These are phyloP conservation scores for Drosophila sproati DNA, from an alignment of 1,140 invertebrate species.

Conservation along the genomic window DNA sequence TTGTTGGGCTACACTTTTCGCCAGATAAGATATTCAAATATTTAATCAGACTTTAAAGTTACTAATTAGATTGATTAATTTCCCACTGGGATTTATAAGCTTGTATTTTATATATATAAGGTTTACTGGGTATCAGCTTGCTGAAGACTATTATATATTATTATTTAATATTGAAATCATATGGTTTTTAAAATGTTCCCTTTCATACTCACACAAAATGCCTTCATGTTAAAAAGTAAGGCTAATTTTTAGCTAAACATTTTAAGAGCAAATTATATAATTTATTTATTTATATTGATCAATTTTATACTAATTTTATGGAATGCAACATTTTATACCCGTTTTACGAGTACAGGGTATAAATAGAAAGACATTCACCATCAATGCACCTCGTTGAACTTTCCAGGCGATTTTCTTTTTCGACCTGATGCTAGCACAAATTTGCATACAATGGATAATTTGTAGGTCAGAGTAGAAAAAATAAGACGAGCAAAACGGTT, in stretches of 20 bases:
- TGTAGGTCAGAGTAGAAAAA: conserved; percentile 12
- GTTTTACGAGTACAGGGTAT: background rate
- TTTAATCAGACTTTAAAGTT: background rate
- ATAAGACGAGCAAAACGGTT: background rate
- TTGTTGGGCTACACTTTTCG: background rate
- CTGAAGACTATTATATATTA: too few relatives aligned
- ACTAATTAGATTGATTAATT: background rate
- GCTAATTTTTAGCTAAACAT: too few relatives aligned
- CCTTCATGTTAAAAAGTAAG: too few relatives aligned
- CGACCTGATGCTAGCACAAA: conserved; percentile 2
- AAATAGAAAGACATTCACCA: background rate
- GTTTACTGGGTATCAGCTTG: too few relatives aligned
- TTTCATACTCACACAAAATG: too few relatives aligned
- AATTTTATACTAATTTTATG: background rate
- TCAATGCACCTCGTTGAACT: background rate
- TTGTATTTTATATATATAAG: too few relatives aligned
- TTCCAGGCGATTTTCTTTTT: background rate
- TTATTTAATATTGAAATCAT: too few relatives aligned
- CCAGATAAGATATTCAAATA: background rate
- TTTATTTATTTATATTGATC: background rate
- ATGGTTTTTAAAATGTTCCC: too few relatives aligned
- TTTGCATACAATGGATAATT: conserved; percentile 28
- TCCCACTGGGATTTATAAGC: too few relatives aligned
- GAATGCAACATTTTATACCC: background rate
- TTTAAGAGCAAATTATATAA: background rate